Evolutionary conservation across 2,113 vertebrate genomes (phyloP).

Genomic region (Misgurnus mizolepis): DNA sequence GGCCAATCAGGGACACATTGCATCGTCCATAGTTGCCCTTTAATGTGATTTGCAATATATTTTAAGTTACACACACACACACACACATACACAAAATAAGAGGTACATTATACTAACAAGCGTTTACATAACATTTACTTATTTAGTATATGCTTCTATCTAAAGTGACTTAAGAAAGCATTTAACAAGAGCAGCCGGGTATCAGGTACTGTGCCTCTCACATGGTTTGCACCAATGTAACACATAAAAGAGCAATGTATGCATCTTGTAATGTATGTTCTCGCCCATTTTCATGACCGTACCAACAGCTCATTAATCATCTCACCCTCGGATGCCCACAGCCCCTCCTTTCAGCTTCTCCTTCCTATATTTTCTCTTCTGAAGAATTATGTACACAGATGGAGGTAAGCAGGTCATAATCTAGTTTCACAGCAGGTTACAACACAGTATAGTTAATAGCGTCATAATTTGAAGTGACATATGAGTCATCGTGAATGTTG

Average conservation of each 20-base stretch:
- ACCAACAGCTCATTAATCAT: slow-evolving; percentile 33
- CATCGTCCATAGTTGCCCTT: too few species aligned
- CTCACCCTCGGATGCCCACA: not conserved
- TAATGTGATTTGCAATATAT: too few species aligned
- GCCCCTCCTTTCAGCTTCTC: not conserved
- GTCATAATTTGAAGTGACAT: slow-evolving; percentile 8
- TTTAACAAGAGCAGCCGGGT: not conserved
- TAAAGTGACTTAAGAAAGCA: not conserved
- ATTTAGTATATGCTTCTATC: too few species aligned
- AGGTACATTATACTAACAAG: too few species aligned
- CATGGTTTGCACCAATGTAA: not conserved
- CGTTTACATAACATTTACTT: too few species aligned
- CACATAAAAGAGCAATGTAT: slow-evolving; percentile 14
- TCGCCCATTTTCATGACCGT: slow-evolving; percentile 10
- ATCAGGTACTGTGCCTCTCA: not conserved
- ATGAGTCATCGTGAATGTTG: not conserved
- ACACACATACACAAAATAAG: too few species aligned
- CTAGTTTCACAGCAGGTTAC: not conserved
- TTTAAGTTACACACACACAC: too few species aligned
- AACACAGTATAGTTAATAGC: not conserved
- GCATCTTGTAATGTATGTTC: slow-evolving; percentile 7
- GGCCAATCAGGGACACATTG: too few species aligned
- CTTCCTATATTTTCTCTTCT: not conserved
- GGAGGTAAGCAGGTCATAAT: slow-evolving; percentile 24
- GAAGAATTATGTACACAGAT: slow-evolving; percentile 18